A percentile compares a stretch with the other conserved stretches of the same genome.
These are phyloP conservation scores for Drosophila stalkeri DNA, from an alignment of 2,888 invertebrate genomes.

Conservation along the genomic window DNA sequence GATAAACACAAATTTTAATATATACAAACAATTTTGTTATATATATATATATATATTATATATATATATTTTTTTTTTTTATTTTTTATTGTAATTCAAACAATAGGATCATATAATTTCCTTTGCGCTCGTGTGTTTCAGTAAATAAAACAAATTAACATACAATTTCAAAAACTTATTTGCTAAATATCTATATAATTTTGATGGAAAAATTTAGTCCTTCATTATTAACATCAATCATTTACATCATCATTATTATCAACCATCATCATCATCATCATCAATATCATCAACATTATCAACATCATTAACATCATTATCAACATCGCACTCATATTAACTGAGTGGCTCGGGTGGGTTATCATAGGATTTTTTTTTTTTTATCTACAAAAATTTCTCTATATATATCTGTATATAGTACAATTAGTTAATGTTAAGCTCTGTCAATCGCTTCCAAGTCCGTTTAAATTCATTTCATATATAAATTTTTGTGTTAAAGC, in stretches of 20 bases:
- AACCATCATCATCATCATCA: conserved; percentile 24
- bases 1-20: too few species aligned
- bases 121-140: conserved; percentile 47
- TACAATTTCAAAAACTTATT: conserved; percentile 47
- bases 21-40: too few species aligned
- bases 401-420: conserved; percentile 13
- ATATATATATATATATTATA: neutral
- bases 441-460: conserved; percentile 71
- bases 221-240: conserved; percentile 16
- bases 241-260: conserved; percentile 18
- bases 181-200: conserved; percentile 53
- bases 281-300: conserved; percentile 1
- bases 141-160: conserved; percentile 70
- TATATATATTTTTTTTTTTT: conserved; percentile 7
- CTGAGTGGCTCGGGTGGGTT: conserved; percentile 35
- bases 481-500: conserved; percentile 51
- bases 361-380: neutral
- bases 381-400: conserved; percentile 25
- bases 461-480: conserved; percentile 74
- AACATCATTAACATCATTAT: conserved; percentile 27
- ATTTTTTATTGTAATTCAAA: conserved; percentile 55
- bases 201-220: conserved; percentile 35
- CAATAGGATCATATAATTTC: conserved; percentile 42
- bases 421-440: conserved; percentile 37
- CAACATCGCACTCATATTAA: conserved; percentile 49